Evolutionary conservation across 2,113 vertebrate species (phyloP), one percentile per base, ranked within the genome.

Genomic region (Myodes glareolus): DNA sequence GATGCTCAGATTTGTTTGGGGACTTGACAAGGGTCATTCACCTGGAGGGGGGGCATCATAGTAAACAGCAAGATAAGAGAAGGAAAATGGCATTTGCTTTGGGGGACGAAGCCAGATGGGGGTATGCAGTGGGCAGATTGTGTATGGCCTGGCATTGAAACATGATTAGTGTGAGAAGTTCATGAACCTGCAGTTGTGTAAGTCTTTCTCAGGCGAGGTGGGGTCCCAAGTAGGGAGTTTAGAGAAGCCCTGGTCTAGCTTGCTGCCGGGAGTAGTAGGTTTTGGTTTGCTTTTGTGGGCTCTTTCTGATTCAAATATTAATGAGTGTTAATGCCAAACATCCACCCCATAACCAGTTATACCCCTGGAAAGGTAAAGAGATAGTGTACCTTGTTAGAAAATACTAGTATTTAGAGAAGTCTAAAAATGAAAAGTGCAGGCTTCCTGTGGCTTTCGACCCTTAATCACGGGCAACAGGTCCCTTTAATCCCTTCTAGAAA

Each of bases 221-320:
- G 33, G 31, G 45, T 14, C 67, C n/a, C 17, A 67, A 52, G 47
- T 27, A 27, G 47, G 72, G 39, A 29, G 47, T 25, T 36, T 87
- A n/a, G 50, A 70, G 67, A 88, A 39, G 7, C 47, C 8, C 72
- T 47, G 78, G 45, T 84, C 85, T 85, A 70, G 29, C 17, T 52
- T 95, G 58, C 61, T 90, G 65, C 80, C 81, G n/a, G 36, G 63
- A 92, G 45, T 86, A 68, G 55, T 63, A 21, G 42, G 17, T 58
- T 81, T 94, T 91, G 86, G 65, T 96, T 96, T 92, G 36, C n/a
- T 82, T 90, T 96, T 88, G 50, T 88, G n/a, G n/a, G n/a, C n/a
- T 72, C 61, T 88, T 95, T 82, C 73, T 75, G 90, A 93, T 96
- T 87, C 90, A 94, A 90, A 72, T 90, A 81, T 47, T 86, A 93